Conservation (phyloP, 2,888 invertebrate species). For the Branchipolynoe longqiensis region DNA sequence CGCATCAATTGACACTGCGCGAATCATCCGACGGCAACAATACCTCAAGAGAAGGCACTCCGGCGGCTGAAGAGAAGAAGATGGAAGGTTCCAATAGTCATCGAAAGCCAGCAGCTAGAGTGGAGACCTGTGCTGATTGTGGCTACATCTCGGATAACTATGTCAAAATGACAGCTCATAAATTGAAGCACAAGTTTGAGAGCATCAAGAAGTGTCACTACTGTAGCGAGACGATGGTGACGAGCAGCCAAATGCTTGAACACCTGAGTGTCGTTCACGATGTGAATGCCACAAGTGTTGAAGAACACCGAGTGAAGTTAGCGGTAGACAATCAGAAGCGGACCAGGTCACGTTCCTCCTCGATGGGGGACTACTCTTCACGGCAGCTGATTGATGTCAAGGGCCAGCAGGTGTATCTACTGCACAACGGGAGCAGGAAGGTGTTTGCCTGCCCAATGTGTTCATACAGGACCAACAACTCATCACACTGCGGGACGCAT, state of each 20-base stretch:
- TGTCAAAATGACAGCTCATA: conserved; percentile 59
- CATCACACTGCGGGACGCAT: conserved; percentile 72
- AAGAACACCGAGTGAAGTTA: neutral
- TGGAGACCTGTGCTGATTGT: conserved; percentile 60
- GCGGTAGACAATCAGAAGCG: neutral
- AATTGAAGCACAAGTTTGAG: conserved; percentile 45
- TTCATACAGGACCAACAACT: conserved; percentile 72
- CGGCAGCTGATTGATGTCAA: conserved; percentile 26
- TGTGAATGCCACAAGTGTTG: conserved; percentile 14
- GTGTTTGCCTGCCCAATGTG: conserved; percentile 68
- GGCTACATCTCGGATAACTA: conserved; percentile 63
- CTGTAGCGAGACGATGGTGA: neutral
- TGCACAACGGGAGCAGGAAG: conserved; percentile 56
- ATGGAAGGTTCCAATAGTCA: neutral
- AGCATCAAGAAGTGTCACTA: conserved; percentile 52
- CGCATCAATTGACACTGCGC: conserved; percentile 69
- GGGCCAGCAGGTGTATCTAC: conserved; percentile 58
- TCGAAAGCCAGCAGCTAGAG: neutral
- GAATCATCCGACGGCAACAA: conserved; percentile 23
- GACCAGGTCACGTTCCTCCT: neutral
- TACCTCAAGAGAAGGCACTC: neutral
- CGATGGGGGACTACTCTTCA: neutral
- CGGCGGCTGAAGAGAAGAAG: conserved; percentile 3
- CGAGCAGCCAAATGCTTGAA: neutral
- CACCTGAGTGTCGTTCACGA: neutral